Evolutionary conservation across 2,797 vertebrate genomes (phyloP).

Genomic region (Chaetophractus vellerosus): DNA sequence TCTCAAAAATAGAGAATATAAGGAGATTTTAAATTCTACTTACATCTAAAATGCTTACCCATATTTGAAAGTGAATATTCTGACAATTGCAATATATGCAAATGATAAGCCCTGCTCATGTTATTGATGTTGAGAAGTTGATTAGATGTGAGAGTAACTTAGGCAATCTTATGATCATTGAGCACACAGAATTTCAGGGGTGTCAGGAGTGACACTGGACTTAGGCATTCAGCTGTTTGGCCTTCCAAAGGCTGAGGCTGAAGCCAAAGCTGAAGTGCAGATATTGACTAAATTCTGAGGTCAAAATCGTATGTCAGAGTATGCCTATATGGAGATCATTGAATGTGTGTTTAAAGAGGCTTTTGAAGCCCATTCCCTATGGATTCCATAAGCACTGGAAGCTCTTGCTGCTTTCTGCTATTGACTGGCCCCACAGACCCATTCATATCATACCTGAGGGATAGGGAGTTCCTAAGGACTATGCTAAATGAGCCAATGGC

Average conservation of each 20-base stretch:
- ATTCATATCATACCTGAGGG: not conserved
- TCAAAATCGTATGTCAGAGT: not conserved
- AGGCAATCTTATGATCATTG: not conserved
- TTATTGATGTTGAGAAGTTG: not conserved
- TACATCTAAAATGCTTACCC: not conserved
- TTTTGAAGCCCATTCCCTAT: not conserved
- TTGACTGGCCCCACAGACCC: not conserved
- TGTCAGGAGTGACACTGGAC: not conserved
- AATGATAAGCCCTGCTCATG: not conserved
- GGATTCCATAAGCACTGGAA: not conserved
- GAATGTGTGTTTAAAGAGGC: not conserved
- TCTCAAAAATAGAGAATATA: not conserved
- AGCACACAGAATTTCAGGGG: not conserved
- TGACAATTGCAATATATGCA: not conserved
- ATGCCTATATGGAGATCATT: not conserved
- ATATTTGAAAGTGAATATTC: constrained; percentile 47
- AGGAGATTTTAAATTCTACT: not conserved
- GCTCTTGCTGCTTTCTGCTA: not conserved
- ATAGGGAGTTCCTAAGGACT: not conserved
- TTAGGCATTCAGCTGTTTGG: not conserved
- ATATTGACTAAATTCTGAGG: not conserved
- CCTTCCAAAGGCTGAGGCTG: not conserved
- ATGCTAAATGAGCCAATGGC: not conserved
- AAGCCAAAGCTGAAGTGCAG: constrained; percentile 3
- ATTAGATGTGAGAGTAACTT: not conserved